Evolutionary conservation across 2,888 invertebrate genomes (phyloP), one percentile per base, ranked within the genome.

Genomic region (Drosophila acutilabella): DNA sequence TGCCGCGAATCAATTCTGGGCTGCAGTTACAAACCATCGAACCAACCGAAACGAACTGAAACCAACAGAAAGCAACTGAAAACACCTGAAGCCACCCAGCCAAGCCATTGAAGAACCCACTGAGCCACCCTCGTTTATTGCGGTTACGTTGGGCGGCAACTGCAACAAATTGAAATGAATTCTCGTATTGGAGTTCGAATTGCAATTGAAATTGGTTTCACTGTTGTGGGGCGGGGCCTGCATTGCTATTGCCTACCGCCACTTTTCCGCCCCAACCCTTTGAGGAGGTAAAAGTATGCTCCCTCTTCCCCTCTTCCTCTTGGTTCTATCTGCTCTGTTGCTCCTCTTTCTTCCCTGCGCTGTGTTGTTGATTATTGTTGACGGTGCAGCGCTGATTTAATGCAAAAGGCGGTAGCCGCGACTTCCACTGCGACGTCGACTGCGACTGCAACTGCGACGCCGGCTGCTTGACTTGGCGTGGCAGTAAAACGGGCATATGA

Each of bases 131-230:
- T 45, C 65, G 68, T 60, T 67, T 78, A 81, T 74, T 82, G 89
- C 88, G 79, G 89, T 74, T 74, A 58, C 68, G 74, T 45, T 72
- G 84, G 80, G 81, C 72, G 76, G 86, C 71, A 57, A 77, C 64
- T 67, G 77, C 87, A 81, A 83, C 88, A 89, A 83, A 83, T 83
- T 89, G 89, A 83, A 88, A 85, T 73, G 89, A 89, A 88, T 85
- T 89, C 88, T 74, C 76, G 86, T 79, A 79, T 88, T 85, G 88
- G 86, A 83, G 89, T 82, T 89, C 83, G 80, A 88, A 88, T 89
- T 79, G 88, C 90, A 76, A 88, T 89, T 86, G 89, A 88, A 89
- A 88, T 89, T 88, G 83, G 86, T 88, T 85, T 70, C 80, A 70
- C 56, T 76, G 61, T 58, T 67, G 20, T 60, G 68, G 4, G 51